Evolutionary conservation across 2,113 vertebrate genomes (phyloP).

Genomic region (Butorides virescens): DNA sequence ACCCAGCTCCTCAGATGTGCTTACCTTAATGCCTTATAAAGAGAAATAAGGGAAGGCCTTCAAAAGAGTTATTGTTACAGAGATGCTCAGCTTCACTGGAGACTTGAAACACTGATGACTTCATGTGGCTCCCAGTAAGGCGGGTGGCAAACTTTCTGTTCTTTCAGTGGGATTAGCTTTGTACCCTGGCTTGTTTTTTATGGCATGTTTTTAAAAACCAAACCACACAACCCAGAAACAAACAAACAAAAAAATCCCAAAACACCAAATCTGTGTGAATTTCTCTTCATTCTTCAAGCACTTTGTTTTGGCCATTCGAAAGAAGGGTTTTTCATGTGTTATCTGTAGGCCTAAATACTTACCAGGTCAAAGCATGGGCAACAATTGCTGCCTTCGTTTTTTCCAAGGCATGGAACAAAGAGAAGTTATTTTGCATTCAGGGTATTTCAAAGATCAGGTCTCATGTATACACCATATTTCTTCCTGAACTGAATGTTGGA

Average conservation of each 20-base stretch:
- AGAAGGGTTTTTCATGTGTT: rapidly evolving
- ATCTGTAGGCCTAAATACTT: neutral
- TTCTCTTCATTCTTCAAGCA: neutral
- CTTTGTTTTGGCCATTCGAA: neutral
- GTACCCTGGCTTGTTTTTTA: neutral
- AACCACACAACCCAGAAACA: neutral
- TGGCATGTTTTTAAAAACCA: neutral
- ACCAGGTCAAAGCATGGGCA: neutral
- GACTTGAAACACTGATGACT: neutral
- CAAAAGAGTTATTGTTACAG: neutral
- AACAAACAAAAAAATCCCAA: neutral
- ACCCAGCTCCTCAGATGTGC: neutral
- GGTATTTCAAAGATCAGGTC: neutral
- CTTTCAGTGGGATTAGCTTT: neutral
- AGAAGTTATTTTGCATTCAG: neutral
- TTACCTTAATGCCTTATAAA: neutral
- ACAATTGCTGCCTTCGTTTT: neutral
- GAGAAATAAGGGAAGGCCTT: neutral
- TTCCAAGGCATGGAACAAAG: neutral
- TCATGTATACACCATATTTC: neutral
- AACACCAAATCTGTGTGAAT: neutral
- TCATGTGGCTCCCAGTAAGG: neutral
- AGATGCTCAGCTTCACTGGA: neutral
- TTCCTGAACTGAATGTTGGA: neutral
- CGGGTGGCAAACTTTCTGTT: neutral